These are phyloP conservation scores for Tragelaphus imberbis DNA, from an alignment of 2,113 vertebrate genomes.

Conservation along the genomic window DNA sequence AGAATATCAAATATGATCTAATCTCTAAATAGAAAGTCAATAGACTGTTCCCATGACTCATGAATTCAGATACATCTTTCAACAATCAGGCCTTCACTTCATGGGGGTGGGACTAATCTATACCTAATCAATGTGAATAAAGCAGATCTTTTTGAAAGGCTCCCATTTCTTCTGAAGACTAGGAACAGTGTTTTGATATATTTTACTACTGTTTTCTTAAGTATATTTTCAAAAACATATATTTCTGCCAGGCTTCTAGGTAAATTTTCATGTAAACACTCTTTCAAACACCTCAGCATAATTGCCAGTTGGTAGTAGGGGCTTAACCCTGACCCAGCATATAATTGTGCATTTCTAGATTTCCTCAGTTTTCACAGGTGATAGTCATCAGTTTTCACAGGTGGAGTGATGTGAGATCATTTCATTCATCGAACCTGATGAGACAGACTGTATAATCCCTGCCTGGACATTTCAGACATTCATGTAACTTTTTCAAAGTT, in stretches of 20 bases:
- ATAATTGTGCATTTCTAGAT: too few species aligned
- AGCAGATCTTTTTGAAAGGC: not conserved
- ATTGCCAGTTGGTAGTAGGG: not conserved
- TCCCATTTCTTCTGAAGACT: not conserved
- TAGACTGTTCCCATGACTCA: not conserved
- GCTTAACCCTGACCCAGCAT: not conserved
- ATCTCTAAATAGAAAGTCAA: conserved; percentile 6
- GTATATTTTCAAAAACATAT: not conserved
- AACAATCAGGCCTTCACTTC: not conserved
- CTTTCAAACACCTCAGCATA: not conserved
- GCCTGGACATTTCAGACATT: not conserved
- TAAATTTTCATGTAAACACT: not conserved
- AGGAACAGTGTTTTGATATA: not conserved
- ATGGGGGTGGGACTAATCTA: not conserved
- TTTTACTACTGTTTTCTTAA: not conserved
- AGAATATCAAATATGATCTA: not conserved
- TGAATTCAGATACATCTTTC: not conserved
- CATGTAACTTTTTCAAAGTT: not conserved
- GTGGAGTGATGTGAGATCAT: not conserved
- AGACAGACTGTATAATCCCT: not conserved
- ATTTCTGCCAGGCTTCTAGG: not conserved
- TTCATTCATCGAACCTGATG: not conserved
- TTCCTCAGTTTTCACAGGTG: not conserved
- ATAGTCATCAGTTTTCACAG: not conserved
- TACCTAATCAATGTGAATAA: not conserved